Base-by-base conservation (phyloP, 2,888 invertebrate species). In the Mesochorus sp. region DNA sequence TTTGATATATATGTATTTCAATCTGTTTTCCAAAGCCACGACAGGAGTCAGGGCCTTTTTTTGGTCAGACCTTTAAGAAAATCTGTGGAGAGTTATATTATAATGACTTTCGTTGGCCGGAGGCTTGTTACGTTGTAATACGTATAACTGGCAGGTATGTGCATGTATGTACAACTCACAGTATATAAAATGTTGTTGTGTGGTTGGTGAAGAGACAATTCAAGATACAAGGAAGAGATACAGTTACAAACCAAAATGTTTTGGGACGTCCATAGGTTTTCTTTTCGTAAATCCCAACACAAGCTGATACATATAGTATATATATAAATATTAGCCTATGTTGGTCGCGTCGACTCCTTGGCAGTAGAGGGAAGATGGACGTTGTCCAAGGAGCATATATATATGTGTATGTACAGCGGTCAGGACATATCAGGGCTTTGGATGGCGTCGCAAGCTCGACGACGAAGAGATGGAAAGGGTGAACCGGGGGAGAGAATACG, bases 211-310 rank as follows among this genome's bases (percentile, higher is more conserved):
- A 37, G 24, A 70, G 59, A 70, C 59, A 70, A 70, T 55, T 26
- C 42, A 28, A 67, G 67, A 55, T 67, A 55, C 67, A 24, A 57
- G 70, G 34, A n/a, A n/a, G n/a, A 70, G 59, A 26, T 47, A 70
- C 47, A 59, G 34, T 39, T 14, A n/a, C 59, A 26, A 39, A 37
- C 59, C 57, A 49, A 49, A 59, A 70, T 70, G 59, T 70, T 59
- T 49, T 19, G 49, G 59, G 19, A 49, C 34, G 34, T 70, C 34
- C 19, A n/a, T n/a, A 8, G 14, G 49, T 12, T 59, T 67, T 67
- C 67, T 67, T 77, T 26, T 21, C 55, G 39, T 21, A 67, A 72
- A 72, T 67, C 67, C 61, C 47, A 26, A 62, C 47, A 70, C 39
- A 19, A 4, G 6, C 17, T 51, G 24, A 51, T 34, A 10, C 31